Conservation (phyloP, 2,113 vertebrate genomes). For the Lynx canadensis region DNA sequence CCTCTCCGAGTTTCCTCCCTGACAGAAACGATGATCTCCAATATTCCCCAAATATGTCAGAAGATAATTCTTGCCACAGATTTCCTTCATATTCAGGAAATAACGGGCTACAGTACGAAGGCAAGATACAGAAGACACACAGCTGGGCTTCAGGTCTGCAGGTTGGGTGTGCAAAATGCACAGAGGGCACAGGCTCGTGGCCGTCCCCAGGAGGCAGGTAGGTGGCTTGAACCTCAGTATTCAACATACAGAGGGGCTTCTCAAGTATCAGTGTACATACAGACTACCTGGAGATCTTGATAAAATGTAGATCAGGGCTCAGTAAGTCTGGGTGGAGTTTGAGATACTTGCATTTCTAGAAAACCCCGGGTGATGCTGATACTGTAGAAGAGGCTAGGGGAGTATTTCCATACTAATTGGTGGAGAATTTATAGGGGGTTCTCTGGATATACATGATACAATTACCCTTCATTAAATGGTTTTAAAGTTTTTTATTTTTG, state of each 20-base stretch:
- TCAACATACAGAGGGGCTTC: accelerated
- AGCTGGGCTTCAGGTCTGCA: background rate
- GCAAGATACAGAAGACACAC: background rate
- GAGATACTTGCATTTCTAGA: background rate
- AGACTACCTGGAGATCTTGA: background rate
- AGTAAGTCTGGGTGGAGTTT: background rate
- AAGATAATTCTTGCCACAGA: background rate
- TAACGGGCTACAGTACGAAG: background rate
- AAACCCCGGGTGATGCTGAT: background rate
- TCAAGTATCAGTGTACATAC: background rate
- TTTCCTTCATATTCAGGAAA: background rate
- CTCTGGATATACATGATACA: background rate
- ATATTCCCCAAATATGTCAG: background rate
- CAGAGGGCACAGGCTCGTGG: background rate
- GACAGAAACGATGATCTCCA: background rate
- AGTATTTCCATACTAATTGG: background rate
- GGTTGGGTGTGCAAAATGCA: too few species aligned
- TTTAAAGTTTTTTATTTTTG: background rate
- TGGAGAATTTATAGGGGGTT: too few species aligned
- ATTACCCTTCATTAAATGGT: background rate
- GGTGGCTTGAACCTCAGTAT: background rate
- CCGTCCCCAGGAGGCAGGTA: background rate
- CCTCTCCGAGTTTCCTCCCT: background rate
- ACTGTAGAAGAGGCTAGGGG: background rate
- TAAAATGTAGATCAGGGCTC: background rate